Percentiles rank a stretch among this genome's conserved stretches.
Evolutionary conservation across 2,888 invertebrate genomes (phyloP).

Genomic region (Callyntrura guangdongensis): DNA sequence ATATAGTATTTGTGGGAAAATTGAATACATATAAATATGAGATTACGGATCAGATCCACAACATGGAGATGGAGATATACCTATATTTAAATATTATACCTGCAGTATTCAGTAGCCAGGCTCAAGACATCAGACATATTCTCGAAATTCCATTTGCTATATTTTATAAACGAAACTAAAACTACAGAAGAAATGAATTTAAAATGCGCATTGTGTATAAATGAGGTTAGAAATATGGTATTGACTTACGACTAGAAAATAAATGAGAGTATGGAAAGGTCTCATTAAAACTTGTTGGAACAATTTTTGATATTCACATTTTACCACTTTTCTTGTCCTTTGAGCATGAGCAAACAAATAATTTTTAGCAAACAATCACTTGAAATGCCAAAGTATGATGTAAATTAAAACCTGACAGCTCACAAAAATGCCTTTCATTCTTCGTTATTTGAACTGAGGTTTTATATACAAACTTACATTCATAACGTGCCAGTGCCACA

Average conservation of each 20-base stretch:
- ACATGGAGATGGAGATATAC: no score
- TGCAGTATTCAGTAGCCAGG: no score
- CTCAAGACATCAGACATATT: no score
- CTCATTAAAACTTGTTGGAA: neutral
- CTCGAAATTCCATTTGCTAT: no score
- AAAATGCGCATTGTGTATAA: no score
- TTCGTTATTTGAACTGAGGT: neutral
- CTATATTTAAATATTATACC: no score
- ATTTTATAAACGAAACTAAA: no score
- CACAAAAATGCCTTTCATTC: neutral
- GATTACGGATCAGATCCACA: no score
- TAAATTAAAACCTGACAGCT: neutral
- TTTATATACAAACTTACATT: neutral
- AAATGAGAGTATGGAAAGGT: no score
- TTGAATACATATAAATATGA: neutral
- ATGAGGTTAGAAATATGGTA: no score
- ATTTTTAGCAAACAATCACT: neutral
- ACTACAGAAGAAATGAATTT: no score
- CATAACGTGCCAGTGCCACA: neutral
- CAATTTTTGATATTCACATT: neutral
- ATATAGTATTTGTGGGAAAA: constrained; percentile 21
- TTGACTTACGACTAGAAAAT: no score
- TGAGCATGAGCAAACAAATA: neutral
- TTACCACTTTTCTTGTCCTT: neutral
- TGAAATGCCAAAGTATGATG: constrained; percentile 3